phyloP scores from a whole-genome alignment of 2,797 vertebrate genomes.

The Limosa lapponica region DNA sequence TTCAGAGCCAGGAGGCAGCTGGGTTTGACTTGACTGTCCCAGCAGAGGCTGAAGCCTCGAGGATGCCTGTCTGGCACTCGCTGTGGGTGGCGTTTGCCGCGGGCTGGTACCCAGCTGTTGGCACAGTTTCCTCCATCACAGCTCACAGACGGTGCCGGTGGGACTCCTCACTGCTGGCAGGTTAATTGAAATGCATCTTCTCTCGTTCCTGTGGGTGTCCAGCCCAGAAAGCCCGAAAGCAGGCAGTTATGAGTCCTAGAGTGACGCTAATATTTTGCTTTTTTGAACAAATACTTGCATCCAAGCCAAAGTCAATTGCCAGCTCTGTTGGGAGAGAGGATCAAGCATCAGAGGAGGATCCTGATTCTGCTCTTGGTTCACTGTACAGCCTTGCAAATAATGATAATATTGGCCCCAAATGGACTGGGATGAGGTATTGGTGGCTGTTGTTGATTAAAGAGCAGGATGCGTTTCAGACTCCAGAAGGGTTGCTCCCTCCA shows the following conservation, averaged over 20 bases:
- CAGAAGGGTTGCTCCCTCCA: neutral
- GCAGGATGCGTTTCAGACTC: neutral
- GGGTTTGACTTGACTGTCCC: neutral
- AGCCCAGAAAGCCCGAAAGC: neutral
- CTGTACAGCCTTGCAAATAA: neutral
- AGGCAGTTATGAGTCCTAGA: neutral
- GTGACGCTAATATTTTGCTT: neutral
- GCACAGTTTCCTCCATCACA: neutral
- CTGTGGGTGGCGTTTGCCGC: neutral
- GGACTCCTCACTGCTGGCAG: neutral
- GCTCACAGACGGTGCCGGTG: neutral
- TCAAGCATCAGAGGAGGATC: neutral
- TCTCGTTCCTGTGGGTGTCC: neutral
- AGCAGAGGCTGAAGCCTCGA: neutral
- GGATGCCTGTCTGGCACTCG: neutral
- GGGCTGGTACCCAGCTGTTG: neutral
- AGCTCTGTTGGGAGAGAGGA: neutral
- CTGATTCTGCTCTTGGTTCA: neutral
- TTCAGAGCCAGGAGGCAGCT: neutral
- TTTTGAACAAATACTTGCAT: neutral
- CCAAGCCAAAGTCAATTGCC: neutral
- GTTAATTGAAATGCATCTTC: neutral
- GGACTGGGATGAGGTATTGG: neutral
- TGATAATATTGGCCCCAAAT: neutral
- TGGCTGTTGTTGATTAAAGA: conserved; percentile 34